Percentiles rank a stretch among this genome's conserved stretches.
Conservation (phyloP, 2,113 vertebrate genomes). For the Catharus bicknelli region DNA sequence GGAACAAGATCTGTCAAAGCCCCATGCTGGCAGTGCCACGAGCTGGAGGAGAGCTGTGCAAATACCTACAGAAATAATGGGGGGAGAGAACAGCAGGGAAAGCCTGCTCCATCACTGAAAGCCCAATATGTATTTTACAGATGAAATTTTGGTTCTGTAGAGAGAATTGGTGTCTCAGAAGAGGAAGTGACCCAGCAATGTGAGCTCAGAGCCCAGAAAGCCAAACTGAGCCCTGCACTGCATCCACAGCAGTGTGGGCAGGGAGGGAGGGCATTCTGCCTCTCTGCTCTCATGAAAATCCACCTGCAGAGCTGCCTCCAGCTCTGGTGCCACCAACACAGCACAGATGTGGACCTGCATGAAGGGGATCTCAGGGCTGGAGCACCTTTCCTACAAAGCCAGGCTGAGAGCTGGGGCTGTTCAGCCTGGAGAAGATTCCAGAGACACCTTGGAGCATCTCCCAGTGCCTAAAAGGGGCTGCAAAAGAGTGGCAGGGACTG, state of each 20-base stretch:
- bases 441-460: neutral
- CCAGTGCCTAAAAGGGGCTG: neutral
- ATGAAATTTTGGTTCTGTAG: neutral
- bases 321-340: too few relatives aligned
- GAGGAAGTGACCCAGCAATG: neutral
- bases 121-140: neutral
- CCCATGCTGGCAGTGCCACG: accelerated
- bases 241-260: neutral
- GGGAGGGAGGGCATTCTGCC: neutral
- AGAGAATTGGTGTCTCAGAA: neutral
- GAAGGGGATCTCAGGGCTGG: neutral
- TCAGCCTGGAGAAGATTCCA: neutral
- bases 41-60: neutral
- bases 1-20: neutral
- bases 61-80: neutral
- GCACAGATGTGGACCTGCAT: neutral
- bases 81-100: neutral
- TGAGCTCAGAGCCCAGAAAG: neutral
- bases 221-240: accelerated
- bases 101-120: neutral
- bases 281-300: neutral
- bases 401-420: neutral
- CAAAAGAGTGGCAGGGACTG: neutral
- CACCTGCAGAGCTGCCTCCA: neutral
- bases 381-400: neutral